phyloP scores from a whole-genome alignment of 2,113 vertebrate species.

The Heloderma charlesbogerti region DNA sequence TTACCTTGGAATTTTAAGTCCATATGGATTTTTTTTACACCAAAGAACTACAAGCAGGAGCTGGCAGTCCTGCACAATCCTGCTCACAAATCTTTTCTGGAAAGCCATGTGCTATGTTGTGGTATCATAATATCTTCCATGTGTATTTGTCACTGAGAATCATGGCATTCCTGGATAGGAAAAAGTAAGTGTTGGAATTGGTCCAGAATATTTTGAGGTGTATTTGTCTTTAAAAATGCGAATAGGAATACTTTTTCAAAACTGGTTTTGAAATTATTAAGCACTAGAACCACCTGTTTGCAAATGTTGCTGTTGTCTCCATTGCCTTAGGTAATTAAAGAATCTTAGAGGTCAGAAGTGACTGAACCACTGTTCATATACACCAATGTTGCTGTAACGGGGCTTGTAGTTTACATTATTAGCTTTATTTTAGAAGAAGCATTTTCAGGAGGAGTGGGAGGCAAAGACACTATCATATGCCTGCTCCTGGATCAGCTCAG shows the following conservation, averaged over 20 bases:
- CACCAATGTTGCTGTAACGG: not conserved
- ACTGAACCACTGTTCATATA: not conserved
- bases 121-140: not conserved
- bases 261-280: not conserved
- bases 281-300: not conserved
- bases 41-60: not conserved
- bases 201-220: not conserved
- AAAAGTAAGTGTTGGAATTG: not conserved
- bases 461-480: not conserved
- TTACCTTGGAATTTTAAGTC: slow-evolving; percentile 6
- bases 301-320: not conserved
- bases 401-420: not conserved
- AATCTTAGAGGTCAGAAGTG: not conserved
- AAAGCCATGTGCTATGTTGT: not conserved
- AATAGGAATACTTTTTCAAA: not conserved
- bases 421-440: not conserved
- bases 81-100: not conserved
- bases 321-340: not conserved
- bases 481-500: not conserved
- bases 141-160: not conserved
- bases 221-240: not conserved
- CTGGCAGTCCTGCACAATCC: not conserved
- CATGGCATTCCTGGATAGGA: not conserved
- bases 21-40: not conserved
- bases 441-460: not conserved